Conservation (phyloP, 2,113 vertebrate genomes). For the Alligator sinensis region DNA sequence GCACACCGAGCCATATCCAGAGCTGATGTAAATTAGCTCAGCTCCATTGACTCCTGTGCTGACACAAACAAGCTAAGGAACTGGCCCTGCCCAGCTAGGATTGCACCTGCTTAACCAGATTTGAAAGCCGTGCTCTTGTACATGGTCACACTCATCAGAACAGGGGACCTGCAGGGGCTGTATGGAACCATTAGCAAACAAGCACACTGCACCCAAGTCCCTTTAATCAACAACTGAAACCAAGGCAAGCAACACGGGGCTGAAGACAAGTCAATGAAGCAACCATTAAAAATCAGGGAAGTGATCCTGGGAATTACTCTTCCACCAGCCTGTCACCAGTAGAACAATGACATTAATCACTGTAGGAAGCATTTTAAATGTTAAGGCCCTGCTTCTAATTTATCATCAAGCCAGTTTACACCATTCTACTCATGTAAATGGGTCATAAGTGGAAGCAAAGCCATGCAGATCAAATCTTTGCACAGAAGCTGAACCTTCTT, state of each 20-base stretch:
- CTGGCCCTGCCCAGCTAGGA: too few species aligned
- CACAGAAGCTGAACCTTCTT: background rate
- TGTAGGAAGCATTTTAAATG: background rate
- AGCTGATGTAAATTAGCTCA: background rate
- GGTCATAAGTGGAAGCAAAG: background rate
- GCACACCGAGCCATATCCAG: background rate
- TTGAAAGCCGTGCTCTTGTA: background rate
- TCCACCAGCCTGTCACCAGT: background rate
- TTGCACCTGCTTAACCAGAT: background rate
- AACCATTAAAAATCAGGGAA: background rate
- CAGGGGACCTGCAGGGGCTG: background rate
- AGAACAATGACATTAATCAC: background rate
- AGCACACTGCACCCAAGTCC: background rate
- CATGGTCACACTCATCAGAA: background rate
- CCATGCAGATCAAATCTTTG: background rate
- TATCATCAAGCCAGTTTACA: background rate
- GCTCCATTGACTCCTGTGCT: background rate
- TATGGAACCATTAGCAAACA: background rate
- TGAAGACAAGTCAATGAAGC: background rate
- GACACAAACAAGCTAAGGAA: background rate
- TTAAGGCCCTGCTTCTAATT: background rate
- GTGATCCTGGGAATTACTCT: background rate
- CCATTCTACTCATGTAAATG: background rate
- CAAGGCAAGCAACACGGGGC: background rate
- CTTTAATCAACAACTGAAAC: background rate